Conservation (phyloP, 2,888 invertebrate species). For the Mesoligia furuncula region DNA sequence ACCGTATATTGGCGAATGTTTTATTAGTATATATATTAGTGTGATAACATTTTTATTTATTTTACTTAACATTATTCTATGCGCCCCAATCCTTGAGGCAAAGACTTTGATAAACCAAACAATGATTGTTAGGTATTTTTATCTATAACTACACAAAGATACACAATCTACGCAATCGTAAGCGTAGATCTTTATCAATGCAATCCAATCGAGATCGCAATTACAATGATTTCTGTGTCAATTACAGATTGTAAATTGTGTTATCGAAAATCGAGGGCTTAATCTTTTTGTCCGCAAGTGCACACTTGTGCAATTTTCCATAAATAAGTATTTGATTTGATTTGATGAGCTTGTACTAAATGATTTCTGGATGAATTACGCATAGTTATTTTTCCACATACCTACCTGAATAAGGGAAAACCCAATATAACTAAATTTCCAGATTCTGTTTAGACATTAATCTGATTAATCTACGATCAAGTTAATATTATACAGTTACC, state of each 20-base stretch:
- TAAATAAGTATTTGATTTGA: neutral
- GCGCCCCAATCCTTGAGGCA: constrained; percentile 19
- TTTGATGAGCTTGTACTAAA: neutral
- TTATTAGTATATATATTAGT: neutral
- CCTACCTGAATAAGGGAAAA: neutral
- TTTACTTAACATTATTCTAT: constrained; percentile 20
- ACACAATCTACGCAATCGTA: constrained; percentile 41
- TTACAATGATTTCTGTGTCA: constrained; percentile 37
- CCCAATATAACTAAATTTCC: neutral
- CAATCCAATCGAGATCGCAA: constrained; percentile 45
- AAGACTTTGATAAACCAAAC: constrained; percentile 38
- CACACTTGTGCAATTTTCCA: constrained; percentile 19
- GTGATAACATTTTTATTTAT: constrained; percentile 22
- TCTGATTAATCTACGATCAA: neutral
- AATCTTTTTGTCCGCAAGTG: constrained; percentile 31
- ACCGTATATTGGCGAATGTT: neutral
- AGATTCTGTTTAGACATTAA: neutral
- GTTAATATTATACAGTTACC: neutral
- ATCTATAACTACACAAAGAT: constrained; percentile 39
- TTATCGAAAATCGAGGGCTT: constrained; percentile 31
- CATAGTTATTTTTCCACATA: neutral
- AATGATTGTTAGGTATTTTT: constrained; percentile 25
- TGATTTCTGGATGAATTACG: neutral
- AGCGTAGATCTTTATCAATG: constrained; percentile 49
- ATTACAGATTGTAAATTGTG: constrained; percentile 34